Evolutionary conservation across 2,797 vertebrate species (phyloP).

Genomic region (Rachycentron canadum): DNA sequence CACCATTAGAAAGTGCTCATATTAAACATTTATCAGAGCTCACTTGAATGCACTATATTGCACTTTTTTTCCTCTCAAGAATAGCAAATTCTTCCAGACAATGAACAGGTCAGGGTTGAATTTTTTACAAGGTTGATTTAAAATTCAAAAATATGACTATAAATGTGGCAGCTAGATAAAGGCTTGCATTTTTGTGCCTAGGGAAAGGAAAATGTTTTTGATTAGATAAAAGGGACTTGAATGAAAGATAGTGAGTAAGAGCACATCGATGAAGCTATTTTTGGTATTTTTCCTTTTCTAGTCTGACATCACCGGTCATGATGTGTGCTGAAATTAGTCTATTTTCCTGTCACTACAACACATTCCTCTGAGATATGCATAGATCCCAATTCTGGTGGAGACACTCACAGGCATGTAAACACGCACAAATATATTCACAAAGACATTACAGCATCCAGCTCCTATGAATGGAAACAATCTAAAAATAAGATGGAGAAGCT

Average conservation of each 20-base stretch:
- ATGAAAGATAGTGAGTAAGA: constrained; percentile 20
- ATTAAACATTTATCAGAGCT: constrained; percentile 68
- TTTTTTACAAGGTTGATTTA: constrained; percentile 43
- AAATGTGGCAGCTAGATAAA: constrained; percentile 32
- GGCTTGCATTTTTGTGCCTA: constrained; percentile 2
- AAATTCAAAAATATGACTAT: constrained; percentile 7
- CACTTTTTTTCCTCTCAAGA: constrained; percentile 35
- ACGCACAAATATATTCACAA: constrained; percentile 36
- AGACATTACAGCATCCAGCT: constrained; percentile 21
- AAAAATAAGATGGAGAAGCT: constrained; percentile 61
- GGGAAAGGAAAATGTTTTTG: constrained; percentile 26
- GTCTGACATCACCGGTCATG: constrained; percentile 49
- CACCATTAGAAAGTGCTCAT: constrained; percentile 31
- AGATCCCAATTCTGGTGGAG: constrained; percentile 45
- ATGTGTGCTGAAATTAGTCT: constrained; percentile 46
- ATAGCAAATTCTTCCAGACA: constrained; percentile 35
- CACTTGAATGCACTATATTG: constrained; percentile 11
- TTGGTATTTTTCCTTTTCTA: constrained; percentile 23
- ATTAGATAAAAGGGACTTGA: constrained; percentile 17
- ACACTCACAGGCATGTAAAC: constrained; percentile 27
- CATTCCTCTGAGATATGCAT: constrained; percentile 33
- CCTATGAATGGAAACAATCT: constrained; percentile 66
- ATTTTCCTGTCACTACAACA: constrained; percentile 37
- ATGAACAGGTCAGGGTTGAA: constrained; percentile 27
- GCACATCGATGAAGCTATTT: constrained; percentile 51